phyloP scores from a whole-genome alignment of 2,113 vertebrate genomes.

The Tringa solitaria region DNA sequence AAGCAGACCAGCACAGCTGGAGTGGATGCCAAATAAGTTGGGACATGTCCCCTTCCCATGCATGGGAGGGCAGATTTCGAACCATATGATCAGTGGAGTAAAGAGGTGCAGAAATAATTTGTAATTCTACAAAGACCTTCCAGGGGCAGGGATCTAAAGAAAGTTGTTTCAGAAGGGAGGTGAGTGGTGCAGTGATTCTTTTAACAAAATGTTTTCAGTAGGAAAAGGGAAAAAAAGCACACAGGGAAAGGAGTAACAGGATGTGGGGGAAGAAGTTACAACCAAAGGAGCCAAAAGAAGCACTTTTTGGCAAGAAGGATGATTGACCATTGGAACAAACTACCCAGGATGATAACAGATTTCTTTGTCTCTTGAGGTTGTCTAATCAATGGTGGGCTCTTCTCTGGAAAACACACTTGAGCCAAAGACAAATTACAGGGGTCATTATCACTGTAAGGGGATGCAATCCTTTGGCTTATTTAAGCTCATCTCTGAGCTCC shows the following conservation, averaged over 20 bases:
- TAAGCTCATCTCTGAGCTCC: background rate
- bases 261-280: background rate
- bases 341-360: background rate
- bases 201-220: background rate
- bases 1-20: background rate
- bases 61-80: background rate
- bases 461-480: background rate
- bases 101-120: background rate
- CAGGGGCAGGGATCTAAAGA: background rate
- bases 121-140: background rate
- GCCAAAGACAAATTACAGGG: background rate
- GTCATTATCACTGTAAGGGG: background rate
- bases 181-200: background rate
- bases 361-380: background rate
- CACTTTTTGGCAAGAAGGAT: background rate
- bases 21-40: background rate
- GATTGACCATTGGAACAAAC: background rate
- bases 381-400: background rate
- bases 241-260: background rate
- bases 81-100: background rate
- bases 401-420: background rate
- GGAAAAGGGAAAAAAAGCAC: background rate
- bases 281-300: background rate
- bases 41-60: rapidly evolving
- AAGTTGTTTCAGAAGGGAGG: background rate